phyloP scores from a whole-genome alignment of 2,888 invertebrate species.

The Harpalus rubripes region DNA sequence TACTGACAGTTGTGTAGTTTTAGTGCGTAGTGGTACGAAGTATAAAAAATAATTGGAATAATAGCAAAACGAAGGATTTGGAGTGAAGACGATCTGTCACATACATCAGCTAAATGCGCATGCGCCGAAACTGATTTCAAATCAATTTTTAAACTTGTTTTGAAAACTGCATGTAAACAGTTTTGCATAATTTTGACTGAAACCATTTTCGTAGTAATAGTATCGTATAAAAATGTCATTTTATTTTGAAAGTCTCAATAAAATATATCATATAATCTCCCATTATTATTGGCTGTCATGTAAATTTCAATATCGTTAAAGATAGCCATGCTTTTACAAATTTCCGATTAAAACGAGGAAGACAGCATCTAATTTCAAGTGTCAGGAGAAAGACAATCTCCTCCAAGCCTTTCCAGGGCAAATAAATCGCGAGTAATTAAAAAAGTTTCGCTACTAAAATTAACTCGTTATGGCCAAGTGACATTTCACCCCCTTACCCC shows the following conservation, averaged over 20 bases:
- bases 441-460: conserved; percentile 65
- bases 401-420: conserved; percentile 36
- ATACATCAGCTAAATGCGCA: no score
- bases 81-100: no score
- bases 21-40: no score
- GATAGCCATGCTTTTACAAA: not conserved
- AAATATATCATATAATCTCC: not conserved
- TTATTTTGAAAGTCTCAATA: not conserved
- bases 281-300: conserved; percentile 13
- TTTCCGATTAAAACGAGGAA: conserved; percentile 37
- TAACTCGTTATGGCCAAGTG: conserved; percentile 64
- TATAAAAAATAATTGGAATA: no score
- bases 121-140: no score
- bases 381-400: conserved; percentile 43
- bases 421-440: conserved; percentile 66
- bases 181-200: no score
- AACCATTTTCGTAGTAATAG: no score
- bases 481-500: conserved; percentile 45
- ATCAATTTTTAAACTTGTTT: no score
- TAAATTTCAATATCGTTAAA: conserved; percentile 24
- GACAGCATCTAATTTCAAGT: conserved; percentile 49
- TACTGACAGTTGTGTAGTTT: no score
- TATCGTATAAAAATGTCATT: conserved; percentile 1
- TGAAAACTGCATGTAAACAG: no score
- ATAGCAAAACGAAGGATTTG: no score